phyloP scores from a whole-genome alignment of 2,797 vertebrate genomes.

The Artibeus lituratus region DNA sequence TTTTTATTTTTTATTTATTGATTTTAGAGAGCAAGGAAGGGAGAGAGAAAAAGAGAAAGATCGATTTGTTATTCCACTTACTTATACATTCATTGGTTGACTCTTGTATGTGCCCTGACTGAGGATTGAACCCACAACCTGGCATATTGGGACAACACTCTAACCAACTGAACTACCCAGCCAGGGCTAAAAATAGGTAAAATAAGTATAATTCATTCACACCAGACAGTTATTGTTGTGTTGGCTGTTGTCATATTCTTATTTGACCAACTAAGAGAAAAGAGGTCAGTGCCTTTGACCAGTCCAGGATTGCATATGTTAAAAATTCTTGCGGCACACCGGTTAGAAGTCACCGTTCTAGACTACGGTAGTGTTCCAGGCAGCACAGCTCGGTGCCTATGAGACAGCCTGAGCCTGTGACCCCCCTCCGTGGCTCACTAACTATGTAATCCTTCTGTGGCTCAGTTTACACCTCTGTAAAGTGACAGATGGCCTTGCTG shows the following conservation, averaged over 20 bases:
- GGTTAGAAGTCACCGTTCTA: neutral
- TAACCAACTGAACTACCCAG: neutral
- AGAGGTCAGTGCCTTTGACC: neutral
- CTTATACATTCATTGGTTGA: neutral
- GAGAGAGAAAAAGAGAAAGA: neutral
- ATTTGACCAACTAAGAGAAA: neutral
- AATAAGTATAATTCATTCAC: neutral
- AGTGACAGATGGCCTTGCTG: neutral
- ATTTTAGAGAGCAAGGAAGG: neutral
- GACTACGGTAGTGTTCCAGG: neutral
- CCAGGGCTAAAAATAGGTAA: neutral
- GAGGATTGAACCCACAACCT: neutral
- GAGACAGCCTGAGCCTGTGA: neutral
- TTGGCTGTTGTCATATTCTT: neutral
- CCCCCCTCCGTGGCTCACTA: neutral
- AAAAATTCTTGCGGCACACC: neutral
- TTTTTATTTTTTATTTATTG: neutral
- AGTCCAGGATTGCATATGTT: neutral
- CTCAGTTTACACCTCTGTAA: neutral
- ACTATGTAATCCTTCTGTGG: neutral
- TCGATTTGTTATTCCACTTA: neutral
- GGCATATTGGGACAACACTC: neutral
- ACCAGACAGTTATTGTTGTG: neutral
- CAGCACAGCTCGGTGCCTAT: neutral
- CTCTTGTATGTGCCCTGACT: neutral